Evolutionary conservation across 2,113 vertebrate species (phyloP), one percentile per base, ranked within the genome.

Genomic region (Chiloscyllium plagiosum): DNA sequence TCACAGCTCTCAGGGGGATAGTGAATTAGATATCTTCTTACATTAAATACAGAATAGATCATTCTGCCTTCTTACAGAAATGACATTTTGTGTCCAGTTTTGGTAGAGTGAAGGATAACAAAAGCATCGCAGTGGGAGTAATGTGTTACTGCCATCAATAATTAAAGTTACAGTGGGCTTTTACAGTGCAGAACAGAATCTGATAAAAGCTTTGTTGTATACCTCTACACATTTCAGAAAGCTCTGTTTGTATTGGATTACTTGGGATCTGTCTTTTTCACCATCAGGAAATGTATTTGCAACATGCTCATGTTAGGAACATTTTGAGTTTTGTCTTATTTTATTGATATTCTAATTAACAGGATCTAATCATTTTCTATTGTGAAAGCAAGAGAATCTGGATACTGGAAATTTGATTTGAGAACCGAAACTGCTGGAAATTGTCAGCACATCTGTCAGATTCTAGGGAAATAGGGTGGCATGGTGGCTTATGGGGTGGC

Each of bases 111-210:
- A 95, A 95, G 6, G 69, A 72, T 95, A 95, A 95, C 94, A 72
- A 26, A 95, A 95, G 42, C 42, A 95, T 95, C 94, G 76, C 94
- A 72, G 94, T 95, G 94, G 94, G 94, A 95, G 94, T 76, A 95
- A 95, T 72, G 94, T 95, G 94, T 95, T 95, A 95, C 94, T 76
- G 94, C 66, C 94, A 95, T 95, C 69, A 95, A 95, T 95, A 95
- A 72, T 95, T 95, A 72, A 95, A 72, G 94, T 72, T 95, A 95
- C 68, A 95, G 93, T 56, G 24, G 68, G 93, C 93, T 72, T 29
- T 95, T 95, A 72, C 69, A 94, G 68, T 42, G 65, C 8, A 72
- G 68, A 72, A 95, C 94, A 95, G 94, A 95, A 76, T 95, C 94
- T 95, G 94, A 95, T 95, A 95, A 95, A 76, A 95, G 94, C 94